Evolutionary conservation across 2,113 vertebrate genomes (phyloP), one percentile per base, ranked within the genome.

Genomic region (Gallinago undulata): DNA sequence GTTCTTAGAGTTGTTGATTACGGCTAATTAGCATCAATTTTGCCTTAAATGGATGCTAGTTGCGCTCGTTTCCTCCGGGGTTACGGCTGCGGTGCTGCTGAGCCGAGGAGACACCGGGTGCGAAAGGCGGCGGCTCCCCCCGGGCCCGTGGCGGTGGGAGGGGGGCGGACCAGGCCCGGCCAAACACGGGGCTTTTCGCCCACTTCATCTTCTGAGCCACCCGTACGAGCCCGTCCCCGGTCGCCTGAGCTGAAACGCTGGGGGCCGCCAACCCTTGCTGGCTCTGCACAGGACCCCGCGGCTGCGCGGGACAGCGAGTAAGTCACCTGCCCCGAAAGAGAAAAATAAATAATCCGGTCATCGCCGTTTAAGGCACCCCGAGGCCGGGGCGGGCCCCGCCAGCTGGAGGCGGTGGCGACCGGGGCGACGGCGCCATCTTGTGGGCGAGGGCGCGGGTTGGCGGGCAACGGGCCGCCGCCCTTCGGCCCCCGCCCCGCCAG

Each of bases 341-440:
- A 60, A 31, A 33, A 25, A 53, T 18, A 33, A 24, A 50, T 23
- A 27, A 25, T 5, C 15, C 57, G 6, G n/a, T 12, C n/a, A 12
- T 3, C 12, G 11, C 35, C 10, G 33, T 39, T n/a, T 19, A 17
- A 5, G 16, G 47, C 14, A 12, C 3, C 10, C 19, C 41, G 15
- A 5, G 63, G 7, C 30, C 25, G 41, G n/a, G 28, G 39, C 56
- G 50, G 35, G 72, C 6, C 43, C 43, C 24, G 50, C 50, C 50
- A 24, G 23, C 24, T 51, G 50, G 50, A 51, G 24, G 50, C 50
- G 50, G 50, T 51, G 50, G 59, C 31, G 23, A 76, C 30, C 27
- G 53, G 69, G 48, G 21, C 43, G 81, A 73, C 90, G 87, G 94
- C 90, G 87, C 95, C 94, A 96, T 93, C 95, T 96, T 91, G 94